Evolutionary conservation across 2,797 vertebrate genomes (phyloP).

Genomic region (Graptemys geographica): DNA sequence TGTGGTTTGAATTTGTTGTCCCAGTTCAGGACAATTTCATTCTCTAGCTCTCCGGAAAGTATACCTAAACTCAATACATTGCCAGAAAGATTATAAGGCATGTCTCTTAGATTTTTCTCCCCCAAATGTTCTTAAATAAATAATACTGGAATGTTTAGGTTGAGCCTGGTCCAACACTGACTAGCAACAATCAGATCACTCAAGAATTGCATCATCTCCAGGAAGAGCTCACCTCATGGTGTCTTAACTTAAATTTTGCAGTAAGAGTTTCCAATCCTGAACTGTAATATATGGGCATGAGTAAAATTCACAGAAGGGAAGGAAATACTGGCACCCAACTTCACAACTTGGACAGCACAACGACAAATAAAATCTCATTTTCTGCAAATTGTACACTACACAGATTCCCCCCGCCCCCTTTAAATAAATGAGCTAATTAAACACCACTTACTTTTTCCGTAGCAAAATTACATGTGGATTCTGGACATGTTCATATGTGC

Average conservation of each 20-base stretch:
- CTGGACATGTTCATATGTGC: slow-evolving; percentile 73
- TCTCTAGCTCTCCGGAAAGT: not conserved
- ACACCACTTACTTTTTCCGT: not conserved
- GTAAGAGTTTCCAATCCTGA: slow-evolving; percentile 13
- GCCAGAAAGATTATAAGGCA: slow-evolving; percentile 38
- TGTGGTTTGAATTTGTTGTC: not conserved
- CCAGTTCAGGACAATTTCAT: slow-evolving; percentile 7
- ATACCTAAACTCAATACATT: not conserved
- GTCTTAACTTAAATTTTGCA: slow-evolving; percentile 67
- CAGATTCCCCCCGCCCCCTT: not conserved
- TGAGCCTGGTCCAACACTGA: slow-evolving; percentile 23
- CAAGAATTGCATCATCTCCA: not conserved
- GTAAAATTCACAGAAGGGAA: slow-evolving; percentile 48
- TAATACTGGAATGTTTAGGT: slow-evolving; percentile 14
- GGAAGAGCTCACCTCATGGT: not conserved
- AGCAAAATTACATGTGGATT: slow-evolving; percentile 57
- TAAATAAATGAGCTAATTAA: slow-evolving; percentile 52
- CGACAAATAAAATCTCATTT: slow-evolving; percentile 50
- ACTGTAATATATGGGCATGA: slow-evolving; percentile 30
- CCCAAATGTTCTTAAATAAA: slow-evolving; percentile 34
- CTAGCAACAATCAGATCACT: not conserved
- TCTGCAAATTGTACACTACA: slow-evolving; percentile 40
- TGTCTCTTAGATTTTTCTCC: slow-evolving; percentile 9
- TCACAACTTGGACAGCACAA: slow-evolving; percentile 16
- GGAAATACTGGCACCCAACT: slow-evolving; percentile 33